Percentiles rank a stretch among this genome's conserved stretches.
Conservation (phyloP, 2,797 vertebrate genomes). For the Lemur catta region DNA sequence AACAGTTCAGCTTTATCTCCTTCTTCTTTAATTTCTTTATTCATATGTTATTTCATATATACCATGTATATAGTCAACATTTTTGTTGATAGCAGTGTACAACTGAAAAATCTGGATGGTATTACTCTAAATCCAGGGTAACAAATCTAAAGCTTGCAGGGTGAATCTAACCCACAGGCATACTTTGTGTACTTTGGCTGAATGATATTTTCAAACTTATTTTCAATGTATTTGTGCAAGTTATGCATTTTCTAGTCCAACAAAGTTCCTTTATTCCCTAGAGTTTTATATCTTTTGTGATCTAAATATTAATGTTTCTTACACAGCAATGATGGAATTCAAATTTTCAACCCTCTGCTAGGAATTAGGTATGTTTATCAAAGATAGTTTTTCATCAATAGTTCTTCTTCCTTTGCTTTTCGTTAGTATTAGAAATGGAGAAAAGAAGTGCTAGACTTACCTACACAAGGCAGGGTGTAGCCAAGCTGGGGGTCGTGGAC, state of each 20-base stretch:
- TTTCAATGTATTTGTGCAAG: neutral
- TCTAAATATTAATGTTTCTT: neutral
- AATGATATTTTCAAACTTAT: neutral
- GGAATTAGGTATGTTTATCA: neutral
- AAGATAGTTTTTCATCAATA: neutral
- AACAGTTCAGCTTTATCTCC: neutral
- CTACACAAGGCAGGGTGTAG: conserved; percentile 93
- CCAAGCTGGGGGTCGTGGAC: conserved; percentile 86
- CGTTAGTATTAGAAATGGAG: neutral
- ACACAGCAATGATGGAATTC: neutral
- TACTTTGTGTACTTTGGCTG: neutral
- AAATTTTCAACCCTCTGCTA: neutral
- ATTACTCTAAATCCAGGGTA: neutral
- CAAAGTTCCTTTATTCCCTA: neutral
- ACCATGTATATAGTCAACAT: fast-evolving
- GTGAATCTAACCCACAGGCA: neutral
- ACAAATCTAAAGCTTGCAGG: neutral
- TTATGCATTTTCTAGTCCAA: neutral
- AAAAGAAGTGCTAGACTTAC: conserved; percentile 79
- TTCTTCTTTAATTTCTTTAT: neutral
- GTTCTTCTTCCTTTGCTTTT: neutral
- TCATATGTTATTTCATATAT: neutral
- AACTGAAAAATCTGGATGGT: neutral
- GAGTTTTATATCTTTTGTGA: neutral
- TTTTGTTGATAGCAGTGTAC: fast-evolving